Percentiles rank a stretch among this genome's conserved stretches.
These are phyloP conservation scores for Pasiphila rectangulata DNA, from an alignment of 2,888 invertebrate genomes.

Conservation along the genomic window DNA sequence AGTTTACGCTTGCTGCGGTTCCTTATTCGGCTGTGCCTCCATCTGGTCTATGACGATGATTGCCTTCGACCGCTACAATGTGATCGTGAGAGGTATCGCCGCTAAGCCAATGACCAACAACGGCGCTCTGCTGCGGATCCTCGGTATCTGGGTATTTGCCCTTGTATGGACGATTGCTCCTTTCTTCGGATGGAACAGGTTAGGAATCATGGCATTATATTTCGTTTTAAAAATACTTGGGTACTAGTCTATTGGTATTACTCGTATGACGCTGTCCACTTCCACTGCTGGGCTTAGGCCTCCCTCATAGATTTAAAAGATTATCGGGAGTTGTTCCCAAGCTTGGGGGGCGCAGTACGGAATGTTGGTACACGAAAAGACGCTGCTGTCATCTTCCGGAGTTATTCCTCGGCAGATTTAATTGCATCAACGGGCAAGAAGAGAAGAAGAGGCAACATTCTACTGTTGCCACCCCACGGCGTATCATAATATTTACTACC, in stretches of 20 bases:
- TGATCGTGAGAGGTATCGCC: slow-evolving; percentile 94
- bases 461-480: too few relatives aligned
- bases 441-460: too few relatives aligned
- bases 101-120: slow-evolving; percentile 92
- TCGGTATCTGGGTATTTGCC: slow-evolving; percentile 89
- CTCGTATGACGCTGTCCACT: too few relatives aligned
- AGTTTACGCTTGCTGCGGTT: slow-evolving; percentile 92
- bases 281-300: too few relatives aligned
- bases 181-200: slow-evolving; percentile 93
- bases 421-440: too few relatives aligned
- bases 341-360: too few relatives aligned
- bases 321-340: too few relatives aligned
- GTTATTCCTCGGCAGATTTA: too few relatives aligned
- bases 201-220: slow-evolving; percentile 5
- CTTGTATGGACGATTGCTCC: slow-evolving; percentile 91
- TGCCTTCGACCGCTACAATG: slow-evolving; percentile 95
- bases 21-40: slow-evolving; percentile 93
- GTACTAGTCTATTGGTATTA: neutral
- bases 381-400: too few relatives aligned
- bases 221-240: neutral
- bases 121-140: slow-evolving; percentile 87
- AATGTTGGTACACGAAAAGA: too few relatives aligned
- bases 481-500: too few relatives aligned
- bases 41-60: slow-evolving; percentile 97
- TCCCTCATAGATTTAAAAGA: too few relatives aligned